Evolutionary conservation across 2,888 invertebrate genomes (phyloP), one percentile per base, ranked within the genome.

Genomic region (Orthonychiurus folsomi): DNA sequence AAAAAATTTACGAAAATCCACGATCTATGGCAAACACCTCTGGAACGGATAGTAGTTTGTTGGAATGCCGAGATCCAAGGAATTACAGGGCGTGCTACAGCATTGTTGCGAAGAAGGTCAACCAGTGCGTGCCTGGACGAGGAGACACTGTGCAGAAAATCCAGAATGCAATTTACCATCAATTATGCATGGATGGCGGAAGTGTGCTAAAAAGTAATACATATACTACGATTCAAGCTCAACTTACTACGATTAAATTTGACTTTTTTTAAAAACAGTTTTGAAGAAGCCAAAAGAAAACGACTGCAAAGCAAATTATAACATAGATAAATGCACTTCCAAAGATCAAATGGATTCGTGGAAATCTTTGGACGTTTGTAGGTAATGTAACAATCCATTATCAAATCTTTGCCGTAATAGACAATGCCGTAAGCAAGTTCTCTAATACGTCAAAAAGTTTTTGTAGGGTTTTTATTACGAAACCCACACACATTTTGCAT

Each of bases 141-240:
- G 52, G 52, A 12, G 52, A 52, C 9, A 52, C 24, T 5, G 21
- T 52, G 21, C 9, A 23, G 20, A n/a, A 23, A 23, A 52, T 52
- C 52, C 52, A 52, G 21, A 3, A 52, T 9, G 52, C 52, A 5
- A 12, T 52, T 12, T 23, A 52, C 20, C 3, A 20, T 9, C 52
- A 52, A 52, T 21, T 52, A 9, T 52, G 52, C 52, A 23, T 52
- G 21, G n/a, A 52, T 52, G 52, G 52, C 9, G 52, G 52, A 52
- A 21, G 9, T 20, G 52, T 23, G 3, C n/a, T 52, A 20, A 20
- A 52, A 52, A 52, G 52, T 52, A 52, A 20, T 5, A 20, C n/a
- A n/a, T n/a, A n/a, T n/a, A n/a, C n/a, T n/a, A n/a, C n/a, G n/a
- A n/a, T n/a, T n/a, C n/a, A n/a, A n/a, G n/a, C n/a, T n/a, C n/a